Conservation (phyloP, 2,888 invertebrate genomes). For the Mythimna lalbum region DNA sequence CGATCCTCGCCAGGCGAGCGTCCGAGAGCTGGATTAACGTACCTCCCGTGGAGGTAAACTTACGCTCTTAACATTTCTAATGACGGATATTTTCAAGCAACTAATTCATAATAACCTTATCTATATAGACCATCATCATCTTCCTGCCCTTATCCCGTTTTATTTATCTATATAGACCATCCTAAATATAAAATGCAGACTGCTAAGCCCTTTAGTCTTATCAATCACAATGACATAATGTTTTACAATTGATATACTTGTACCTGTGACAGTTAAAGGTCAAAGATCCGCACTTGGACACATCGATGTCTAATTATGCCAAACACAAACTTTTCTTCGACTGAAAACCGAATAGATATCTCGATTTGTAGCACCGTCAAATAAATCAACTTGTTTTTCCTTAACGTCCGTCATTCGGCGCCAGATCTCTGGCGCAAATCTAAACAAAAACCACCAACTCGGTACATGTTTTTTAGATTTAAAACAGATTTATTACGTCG, state of each 20-base stretch:
- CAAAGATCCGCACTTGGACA: conserved; percentile 22
- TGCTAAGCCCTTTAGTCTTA: neutral
- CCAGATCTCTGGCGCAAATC: conserved; percentile 38
- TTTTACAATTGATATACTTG: neutral
- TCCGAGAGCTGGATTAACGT: conserved; percentile 97
- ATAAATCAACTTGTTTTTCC: conserved; percentile 43
- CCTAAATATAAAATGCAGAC: conserved; percentile 8
- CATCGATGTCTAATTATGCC: conserved; percentile 1
- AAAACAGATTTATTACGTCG: conserved; percentile 3
- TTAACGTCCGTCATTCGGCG: conserved; percentile 12
- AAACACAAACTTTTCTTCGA: conserved; percentile 9
- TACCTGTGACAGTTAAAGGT: conserved; percentile 42
- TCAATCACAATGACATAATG: conserved; percentile 33
- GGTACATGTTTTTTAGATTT: conserved; percentile 1
- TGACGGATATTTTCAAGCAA: neutral
- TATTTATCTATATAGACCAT: neutral
- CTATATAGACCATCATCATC: neutral
- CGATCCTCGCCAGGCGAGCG: conserved; percentile 95
- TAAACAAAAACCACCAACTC: conserved; percentile 40
- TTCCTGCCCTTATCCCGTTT: too few species aligned
- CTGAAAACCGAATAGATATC: neutral
- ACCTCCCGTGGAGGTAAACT: conserved; percentile 95
- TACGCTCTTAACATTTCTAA: conserved; percentile 38
- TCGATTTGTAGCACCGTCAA: conserved; percentile 17
- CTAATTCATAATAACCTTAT: neutral